Base-by-base conservation (phyloP, 2,797 vertebrate species). In the Hoplostethus atlanticus region DNA sequence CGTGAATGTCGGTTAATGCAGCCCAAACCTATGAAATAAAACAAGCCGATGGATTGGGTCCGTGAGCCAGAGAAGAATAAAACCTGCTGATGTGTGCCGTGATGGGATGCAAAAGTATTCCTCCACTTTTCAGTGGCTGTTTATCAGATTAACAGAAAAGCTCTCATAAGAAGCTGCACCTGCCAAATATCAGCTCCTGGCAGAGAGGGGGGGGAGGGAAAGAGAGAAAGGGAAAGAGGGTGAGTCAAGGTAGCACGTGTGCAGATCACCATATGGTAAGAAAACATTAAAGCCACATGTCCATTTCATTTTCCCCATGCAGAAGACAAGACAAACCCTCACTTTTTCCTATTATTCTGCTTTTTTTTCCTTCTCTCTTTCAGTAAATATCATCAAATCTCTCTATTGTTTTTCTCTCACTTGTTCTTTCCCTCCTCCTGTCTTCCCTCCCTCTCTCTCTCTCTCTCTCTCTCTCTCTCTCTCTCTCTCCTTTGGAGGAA, bases 181-280 rank as follows among this genome's bases (percentile, higher is more conserved):
- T 77, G 82, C 77, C 79, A 81, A 67, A 64, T 44, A 59, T 53
- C 50, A 48, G n/a, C 5, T 44, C 44, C 52, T 15, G 52, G 5
- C 47, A 79, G 65, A 75, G 52, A 30, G 8, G 15, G 51, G 53
- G 53, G 4, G 28, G 52, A 30, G 40, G 77, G 74, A 64, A 25
- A 28, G 16, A 64, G 60, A 34, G n/a, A 31, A n/a, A 56, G 28
- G 34, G 48, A 17, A 40, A 67, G 67, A 75, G 40, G 57, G 16
- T 54, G 71, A 81, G 47, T 68, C 66, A 59, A 16, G 7, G 5
- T 1, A 36, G 4, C 13, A n/a, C 17, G 38, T 50, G 40, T 3
- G 13, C 9, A 57, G 76, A 58, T 40, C 36, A 44, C 44, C 55
- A 60, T 30, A 38, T 44, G 31, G 28, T 40, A 4, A 58, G 68